Base-by-base conservation (phyloP, 2,888 invertebrate genomes). In the Odiellus spinosus region DNA sequence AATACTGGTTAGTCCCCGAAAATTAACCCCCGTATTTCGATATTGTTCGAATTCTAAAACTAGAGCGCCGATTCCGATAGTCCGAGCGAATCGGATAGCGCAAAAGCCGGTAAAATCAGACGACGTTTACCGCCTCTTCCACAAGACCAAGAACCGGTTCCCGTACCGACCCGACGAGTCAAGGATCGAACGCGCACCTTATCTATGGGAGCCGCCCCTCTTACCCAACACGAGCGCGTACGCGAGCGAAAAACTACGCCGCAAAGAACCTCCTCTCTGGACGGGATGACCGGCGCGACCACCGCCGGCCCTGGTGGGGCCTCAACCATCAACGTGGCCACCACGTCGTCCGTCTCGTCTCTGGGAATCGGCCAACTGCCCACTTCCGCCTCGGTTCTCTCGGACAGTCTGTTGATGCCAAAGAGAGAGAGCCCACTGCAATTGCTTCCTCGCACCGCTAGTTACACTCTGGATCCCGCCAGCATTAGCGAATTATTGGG, bases 51-150 rank as follows among this genome's bases (percentile, higher is more conserved):
- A n/a, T n/a, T n/a, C n/a, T n/a, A n/a, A n/a, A n/a, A n/a, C n/a
- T n/a, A 61, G 8, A 52, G 54, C 15, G 68, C 68, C 53, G 68
- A 68, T 11, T 68, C 69, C 2, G 70, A 69, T 53, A 67, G 67
- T 6, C 61, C 65, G 59, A 69, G 67, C 56, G 68, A 70, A 56
- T 68, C 69, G 2, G 70, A 69, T 52, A 69, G 68, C 18, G 66
- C 65, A 54, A 69, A 68, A 50, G 66, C 67, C 3, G 58, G 67
- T 18, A 57, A 68, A 44, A 64, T 66, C 56, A 61, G 70, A n/a
- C 61, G 70, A 42, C 68, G 67, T 55, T 60, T 70, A 39, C 71
- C 70, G 6, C 64, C 65, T 45, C 63, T 70, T 42, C 69, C 71
- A 18, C 61, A 68, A 6, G 67, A 69, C 55, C 68, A 69, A 55